Conservation (phyloP, 2,113 vertebrate species). For the Ciconia stormi region DNA sequence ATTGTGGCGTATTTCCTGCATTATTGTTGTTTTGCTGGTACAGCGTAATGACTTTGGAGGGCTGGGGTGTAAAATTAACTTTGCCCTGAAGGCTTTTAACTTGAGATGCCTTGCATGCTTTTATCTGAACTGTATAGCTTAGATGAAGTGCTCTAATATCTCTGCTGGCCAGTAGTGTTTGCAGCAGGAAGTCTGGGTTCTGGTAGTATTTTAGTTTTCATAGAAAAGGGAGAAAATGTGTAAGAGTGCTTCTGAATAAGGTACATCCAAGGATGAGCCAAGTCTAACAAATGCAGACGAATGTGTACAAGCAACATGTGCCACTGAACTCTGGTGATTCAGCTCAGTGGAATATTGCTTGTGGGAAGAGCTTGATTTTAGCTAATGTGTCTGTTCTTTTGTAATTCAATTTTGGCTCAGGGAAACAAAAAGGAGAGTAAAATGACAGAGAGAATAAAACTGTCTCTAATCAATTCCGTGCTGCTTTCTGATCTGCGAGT, state of each 20-base stretch:
- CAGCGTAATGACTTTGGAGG: not conserved
- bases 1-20: not conserved
- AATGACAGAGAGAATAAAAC: not conserved
- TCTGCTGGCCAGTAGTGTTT: not conserved
- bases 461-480: not conserved
- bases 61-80: not conserved
- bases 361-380: not conserved
- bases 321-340: not conserved
- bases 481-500: not conserved
- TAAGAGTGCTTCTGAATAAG: not conserved
- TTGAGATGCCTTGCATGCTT: not conserved
- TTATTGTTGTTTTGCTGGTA: not conserved
- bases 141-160: not conserved
- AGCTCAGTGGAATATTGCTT: not conserved
- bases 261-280: not conserved
- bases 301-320: too few species aligned
- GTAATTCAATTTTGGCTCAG: not conserved
- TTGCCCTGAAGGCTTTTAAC: not conserved
- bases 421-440: not conserved
- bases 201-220: not conserved
- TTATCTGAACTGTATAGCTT: not conserved
- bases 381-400: not conserved
- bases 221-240: not conserved
- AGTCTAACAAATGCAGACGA: not conserved
- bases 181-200: not conserved